phyloP scores from a whole-genome alignment of 2,888 invertebrate species.

The Neoaliturus tenellus region DNA sequence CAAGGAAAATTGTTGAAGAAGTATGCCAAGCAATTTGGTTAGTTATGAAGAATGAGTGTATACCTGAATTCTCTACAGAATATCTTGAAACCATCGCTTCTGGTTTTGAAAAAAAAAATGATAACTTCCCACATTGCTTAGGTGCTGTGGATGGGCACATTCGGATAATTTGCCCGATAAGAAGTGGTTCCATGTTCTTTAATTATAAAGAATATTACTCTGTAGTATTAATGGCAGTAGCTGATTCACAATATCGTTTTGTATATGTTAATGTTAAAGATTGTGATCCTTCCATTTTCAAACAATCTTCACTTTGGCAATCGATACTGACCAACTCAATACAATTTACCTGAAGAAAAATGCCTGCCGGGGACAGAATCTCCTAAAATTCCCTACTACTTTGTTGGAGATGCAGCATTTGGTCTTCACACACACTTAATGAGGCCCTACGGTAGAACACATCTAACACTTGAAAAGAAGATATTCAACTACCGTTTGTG shows the following conservation, averaged over 20 bases:
- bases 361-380: conserved; percentile 63
- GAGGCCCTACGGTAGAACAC: conserved; percentile 62
- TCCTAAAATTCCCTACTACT: conserved; percentile 63
- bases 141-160: conserved; percentile 65
- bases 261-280: conserved; percentile 46
- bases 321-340: conserved; percentile 59
- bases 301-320: conserved; percentile 23
- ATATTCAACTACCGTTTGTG: conserved; percentile 65
- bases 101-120: conserved; percentile 64
- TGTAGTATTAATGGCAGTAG: conserved; percentile 50
- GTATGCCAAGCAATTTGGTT: conserved; percentile 63
- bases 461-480: conserved; percentile 61
- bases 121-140: conserved; percentile 65
- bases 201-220: conserved; percentile 51
- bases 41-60: conserved; percentile 63
- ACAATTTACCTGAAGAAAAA: conserved; percentile 63
- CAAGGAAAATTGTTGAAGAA: conserved; percentile 62
- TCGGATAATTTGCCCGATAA: conserved; percentile 61
- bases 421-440: conserved; percentile 61
- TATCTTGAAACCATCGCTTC: conserved; percentile 61
- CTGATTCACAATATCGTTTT: conserved; percentile 54
- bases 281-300: conserved; percentile 48
- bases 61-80: conserved; percentile 61
- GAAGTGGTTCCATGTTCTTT: conserved; percentile 65
- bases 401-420: conserved; percentile 67